Percentiles rank a stretch among this genome's conserved stretches.
Conservation (phyloP, 2,888 invertebrate species). For the Opisthograptis luteolata region DNA sequence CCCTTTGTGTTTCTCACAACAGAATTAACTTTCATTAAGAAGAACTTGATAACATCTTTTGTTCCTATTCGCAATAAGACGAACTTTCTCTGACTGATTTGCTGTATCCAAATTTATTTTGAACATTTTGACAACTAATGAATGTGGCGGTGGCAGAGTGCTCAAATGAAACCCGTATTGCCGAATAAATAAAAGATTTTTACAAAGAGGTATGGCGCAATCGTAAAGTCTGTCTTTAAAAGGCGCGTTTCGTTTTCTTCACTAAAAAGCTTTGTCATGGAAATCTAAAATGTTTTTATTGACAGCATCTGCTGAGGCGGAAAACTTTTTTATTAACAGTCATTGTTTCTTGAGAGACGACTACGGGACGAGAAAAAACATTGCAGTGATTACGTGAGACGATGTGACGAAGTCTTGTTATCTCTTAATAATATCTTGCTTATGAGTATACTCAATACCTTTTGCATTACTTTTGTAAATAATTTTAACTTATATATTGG, state of each 20-base stretch:
- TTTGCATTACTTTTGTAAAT: no score
- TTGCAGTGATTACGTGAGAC: conserved; percentile 34
- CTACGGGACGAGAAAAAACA: conserved; percentile 8
- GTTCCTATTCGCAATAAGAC: conserved; percentile 11
- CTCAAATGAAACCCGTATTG: conserved; percentile 1
- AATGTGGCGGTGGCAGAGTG: conserved; percentile 4
- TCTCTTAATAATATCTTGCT: no score
- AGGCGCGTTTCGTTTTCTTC: conserved; percentile 21
- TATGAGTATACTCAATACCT: no score
- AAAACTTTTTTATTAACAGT: conserved; percentile 27
- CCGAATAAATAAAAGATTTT: conserved; percentile 19
- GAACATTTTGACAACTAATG: conserved; percentile 15
- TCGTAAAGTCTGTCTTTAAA: conserved; percentile 25
- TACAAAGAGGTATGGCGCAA: conserved; percentile 14
- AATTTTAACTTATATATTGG: no score
- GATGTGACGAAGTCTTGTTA: background rate
- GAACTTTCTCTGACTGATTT: conserved; percentile 18
- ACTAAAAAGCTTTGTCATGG: conserved; percentile 30
- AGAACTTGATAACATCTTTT: conserved; percentile 35
- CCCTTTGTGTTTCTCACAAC: conserved; percentile 45
- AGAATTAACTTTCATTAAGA: conserved; percentile 48
- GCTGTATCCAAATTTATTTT: conserved; percentile 9
- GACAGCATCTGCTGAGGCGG: conserved; percentile 25
- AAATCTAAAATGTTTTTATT: conserved; percentile 30
- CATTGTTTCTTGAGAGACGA: conserved; percentile 24